Conservation (phyloP, 2,797 vertebrate genomes). For the Hemitrygon akajei region DNA sequence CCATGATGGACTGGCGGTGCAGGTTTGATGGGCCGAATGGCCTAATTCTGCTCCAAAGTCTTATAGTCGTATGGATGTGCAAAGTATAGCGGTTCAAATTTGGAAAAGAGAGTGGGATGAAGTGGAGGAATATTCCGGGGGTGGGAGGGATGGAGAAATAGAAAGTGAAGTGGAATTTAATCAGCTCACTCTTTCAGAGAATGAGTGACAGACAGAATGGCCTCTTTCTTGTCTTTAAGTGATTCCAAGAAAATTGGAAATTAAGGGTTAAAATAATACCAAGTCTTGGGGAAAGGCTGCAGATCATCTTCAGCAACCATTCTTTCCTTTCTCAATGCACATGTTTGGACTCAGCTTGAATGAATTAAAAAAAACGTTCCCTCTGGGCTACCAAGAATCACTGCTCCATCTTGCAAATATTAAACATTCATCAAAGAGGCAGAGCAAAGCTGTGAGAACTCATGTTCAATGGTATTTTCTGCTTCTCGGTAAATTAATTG, state of each 20-base stretch:
- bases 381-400: not conserved
- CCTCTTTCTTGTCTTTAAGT: not conserved
- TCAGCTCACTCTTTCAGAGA: not conserved
- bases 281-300: not conserved
- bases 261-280: not conserved
- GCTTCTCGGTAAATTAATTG: slow-evolving; percentile 2
- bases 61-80: too few relatives aligned
- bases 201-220: not conserved
- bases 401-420: slow-evolving; percentile 13
- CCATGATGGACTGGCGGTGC: too few relatives aligned
- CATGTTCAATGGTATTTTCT: not conserved
- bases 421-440: slow-evolving; percentile 26
- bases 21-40: too few relatives aligned
- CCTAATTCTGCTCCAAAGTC: too few relatives aligned
- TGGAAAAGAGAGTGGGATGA: too few relatives aligned
- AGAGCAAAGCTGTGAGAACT: not conserved
- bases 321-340: not conserved
- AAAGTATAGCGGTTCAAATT: too few relatives aligned
- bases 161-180: not conserved
- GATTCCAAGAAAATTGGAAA: not conserved
- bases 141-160: not conserved
- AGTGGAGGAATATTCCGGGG: not conserved
- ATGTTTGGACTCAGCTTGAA: slow-evolving; percentile 27
- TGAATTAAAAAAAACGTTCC: not conserved
- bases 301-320: not conserved